Percentiles rank a stretch among this genome's conserved stretches.
Evolutionary conservation across 92 coral and sea anemone species (phyloP).

Genomic region (Heteractis magnifica): DNA sequence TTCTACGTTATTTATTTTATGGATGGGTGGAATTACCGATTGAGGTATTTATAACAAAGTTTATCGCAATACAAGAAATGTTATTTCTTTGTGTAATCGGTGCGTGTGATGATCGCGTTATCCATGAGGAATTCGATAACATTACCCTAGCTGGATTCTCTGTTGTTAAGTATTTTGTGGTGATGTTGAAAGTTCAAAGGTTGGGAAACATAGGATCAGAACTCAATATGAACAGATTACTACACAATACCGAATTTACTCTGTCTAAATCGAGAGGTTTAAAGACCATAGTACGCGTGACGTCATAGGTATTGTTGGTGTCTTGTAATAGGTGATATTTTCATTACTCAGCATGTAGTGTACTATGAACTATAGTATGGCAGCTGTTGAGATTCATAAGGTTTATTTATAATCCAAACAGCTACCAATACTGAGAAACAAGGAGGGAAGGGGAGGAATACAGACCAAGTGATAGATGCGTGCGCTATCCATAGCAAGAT

Average conservation of each 20-base stretch:
- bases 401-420: conserved; percentile 1
- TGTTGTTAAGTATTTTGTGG: not conserved
- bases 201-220: not conserved
- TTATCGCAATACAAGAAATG: conserved; percentile 1
- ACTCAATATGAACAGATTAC: not conserved
- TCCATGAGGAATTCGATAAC: not conserved
- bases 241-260: not conserved
- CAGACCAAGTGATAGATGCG: too few relatives aligned
- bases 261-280: not conserved
- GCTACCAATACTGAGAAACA: not conserved
- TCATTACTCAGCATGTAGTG: not conserved
- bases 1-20: not conserved
- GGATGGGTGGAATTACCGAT: not conserved
- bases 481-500: too few relatives aligned
- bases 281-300: not conserved
- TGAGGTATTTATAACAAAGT: conserved; percentile 7
- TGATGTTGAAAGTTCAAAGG: conserved; percentile 6
- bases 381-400: not conserved
- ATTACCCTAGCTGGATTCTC: not conserved
- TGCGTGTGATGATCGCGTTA: not conserved
- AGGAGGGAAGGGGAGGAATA: not conserved
- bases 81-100: not conserved
- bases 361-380: not conserved
- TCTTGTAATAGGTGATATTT: not conserved
- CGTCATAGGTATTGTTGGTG: conserved; percentile 2